Base-by-base conservation (phyloP, 2,888 invertebrate genomes). In the Monoplex corrugatus region DNA sequence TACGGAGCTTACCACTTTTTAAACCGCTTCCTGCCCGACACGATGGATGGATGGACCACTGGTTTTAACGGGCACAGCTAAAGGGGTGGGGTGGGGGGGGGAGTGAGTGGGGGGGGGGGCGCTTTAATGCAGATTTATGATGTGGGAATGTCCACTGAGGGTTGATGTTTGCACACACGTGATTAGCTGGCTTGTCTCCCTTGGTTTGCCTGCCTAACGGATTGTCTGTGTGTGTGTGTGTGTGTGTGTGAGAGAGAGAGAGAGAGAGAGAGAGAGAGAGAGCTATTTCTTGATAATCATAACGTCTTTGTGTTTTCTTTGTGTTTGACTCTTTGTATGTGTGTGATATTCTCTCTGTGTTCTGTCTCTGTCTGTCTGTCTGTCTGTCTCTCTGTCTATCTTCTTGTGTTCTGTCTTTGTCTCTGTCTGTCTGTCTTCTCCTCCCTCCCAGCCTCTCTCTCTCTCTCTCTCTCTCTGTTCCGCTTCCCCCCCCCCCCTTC, bases 331-430 rank as follows among this genome's bases (percentile, higher is more conserved):
- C 38, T 80, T 35, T n/a, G 3, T 80, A 3, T 43, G 10, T 35
- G 10, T 75, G 10, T 35, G 8, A 8, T 38, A 19, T 38, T 43
- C 43, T 43, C 80, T 80, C 80, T 43, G 5, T 43, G 6, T 35
- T 43, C 80, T 80, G 35, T 43, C 43, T 43, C 80, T 80, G 35
- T 80, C 80, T 80, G 16, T 43, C 43, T 80, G 35, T 80, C 43
- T 43, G 16, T 80, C 80, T 80, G 16, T 43, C 43, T 80, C 80
- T 35, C 28, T 28, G 5, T 35, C 38, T 35, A 6, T 38, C 35
- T 28, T 43, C 43, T 80, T 38, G 16, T 28, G 8, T 35, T 80
- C 80, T 80, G 6, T 80, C 28, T 43, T 28, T 80, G 3, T 28
- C 68, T 68, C 28, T 28, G 16, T 68, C 68, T 68, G 16, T 68